Evolutionary conservation across 2,113 vertebrate species (phyloP).

Genomic region (Oreotrochilus melanogaster): DNA sequence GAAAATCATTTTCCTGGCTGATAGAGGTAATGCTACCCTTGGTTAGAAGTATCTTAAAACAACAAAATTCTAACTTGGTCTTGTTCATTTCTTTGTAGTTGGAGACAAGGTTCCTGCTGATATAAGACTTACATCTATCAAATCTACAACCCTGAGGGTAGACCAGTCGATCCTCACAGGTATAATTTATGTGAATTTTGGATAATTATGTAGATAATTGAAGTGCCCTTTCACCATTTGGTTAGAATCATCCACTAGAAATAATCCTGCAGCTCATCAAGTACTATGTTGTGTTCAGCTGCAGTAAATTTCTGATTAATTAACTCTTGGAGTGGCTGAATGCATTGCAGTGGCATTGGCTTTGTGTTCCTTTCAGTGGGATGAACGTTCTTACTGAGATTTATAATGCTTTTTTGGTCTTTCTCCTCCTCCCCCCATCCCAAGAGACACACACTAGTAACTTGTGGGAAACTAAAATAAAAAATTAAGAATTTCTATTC

Average conservation of each 20-base stretch:
- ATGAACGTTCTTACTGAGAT: neutral
- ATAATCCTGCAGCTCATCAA: neutral
- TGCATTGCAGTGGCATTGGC: neutral
- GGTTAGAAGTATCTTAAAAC: neutral
- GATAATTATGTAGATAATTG: neutral
- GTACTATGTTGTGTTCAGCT: neutral
- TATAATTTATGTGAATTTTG: slow-evolving; percentile 59
- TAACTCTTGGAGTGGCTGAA: neutral
- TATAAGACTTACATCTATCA: slow-evolving; percentile 96
- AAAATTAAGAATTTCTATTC: neutral
- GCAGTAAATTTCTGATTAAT: neutral
- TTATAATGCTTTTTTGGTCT: neutral
- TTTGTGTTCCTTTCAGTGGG: neutral
- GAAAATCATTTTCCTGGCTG: neutral
- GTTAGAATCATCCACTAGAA: neutral
- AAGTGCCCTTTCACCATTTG: neutral
- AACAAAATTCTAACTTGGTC: neutral
- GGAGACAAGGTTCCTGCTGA: slow-evolving; percentile 99
- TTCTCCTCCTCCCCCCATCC: neutral
- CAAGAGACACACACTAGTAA: neutral
- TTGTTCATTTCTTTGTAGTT: slow-evolving; percentile 79
- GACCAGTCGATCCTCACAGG: slow-evolving; percentile 99
- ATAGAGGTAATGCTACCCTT: neutral
- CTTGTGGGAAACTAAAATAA: neutral
- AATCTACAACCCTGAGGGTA: slow-evolving; percentile 95